Evolutionary conservation across 2,888 invertebrate species (phyloP).

Genomic region (Stenoptilia bipunctidactyla): DNA sequence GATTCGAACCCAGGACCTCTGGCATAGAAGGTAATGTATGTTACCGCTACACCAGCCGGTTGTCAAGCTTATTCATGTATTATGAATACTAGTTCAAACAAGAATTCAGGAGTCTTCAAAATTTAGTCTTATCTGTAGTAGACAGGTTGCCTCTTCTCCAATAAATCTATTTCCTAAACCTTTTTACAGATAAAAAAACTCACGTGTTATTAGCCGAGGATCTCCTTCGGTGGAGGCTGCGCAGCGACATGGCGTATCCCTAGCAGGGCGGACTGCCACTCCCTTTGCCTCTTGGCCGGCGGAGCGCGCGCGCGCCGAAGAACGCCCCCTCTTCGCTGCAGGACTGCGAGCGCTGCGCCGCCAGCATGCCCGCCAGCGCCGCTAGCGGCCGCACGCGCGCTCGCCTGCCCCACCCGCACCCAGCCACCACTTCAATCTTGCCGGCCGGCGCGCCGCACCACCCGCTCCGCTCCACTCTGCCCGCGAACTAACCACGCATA

Average conservation of each 20-base stretch:
- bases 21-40: too few species aligned
- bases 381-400: constrained; percentile 67
- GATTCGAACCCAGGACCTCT: too few species aligned
- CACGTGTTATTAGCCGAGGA: constrained; percentile 73
- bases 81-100: too few species aligned
- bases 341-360: constrained; percentile 67
- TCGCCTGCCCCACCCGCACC: constrained; percentile 66
- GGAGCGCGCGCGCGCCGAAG: constrained; percentile 66
- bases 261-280: constrained; percentile 72
- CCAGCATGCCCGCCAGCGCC: constrained; percentile 60
- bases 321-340: constrained; percentile 70
- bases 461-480: background rate
- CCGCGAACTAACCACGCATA: background rate
- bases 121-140: too few species aligned
- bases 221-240: constrained; percentile 74
- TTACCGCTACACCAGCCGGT: too few species aligned
- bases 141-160: too few species aligned
- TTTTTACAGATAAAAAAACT: constrained; percentile 36
- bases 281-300: constrained; percentile 71
- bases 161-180: too few species aligned
- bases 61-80: too few species aligned
- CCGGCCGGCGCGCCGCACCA: constrained; percentile 22
- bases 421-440: constrained; percentile 67
- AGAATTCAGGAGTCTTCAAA: too few species aligned
- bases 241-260: constrained; percentile 76